Evolutionary conservation across 2,797 vertebrate species (phyloP), one percentile per base, ranked within the genome.

Genomic region (Eulemur mongoz): DNA sequence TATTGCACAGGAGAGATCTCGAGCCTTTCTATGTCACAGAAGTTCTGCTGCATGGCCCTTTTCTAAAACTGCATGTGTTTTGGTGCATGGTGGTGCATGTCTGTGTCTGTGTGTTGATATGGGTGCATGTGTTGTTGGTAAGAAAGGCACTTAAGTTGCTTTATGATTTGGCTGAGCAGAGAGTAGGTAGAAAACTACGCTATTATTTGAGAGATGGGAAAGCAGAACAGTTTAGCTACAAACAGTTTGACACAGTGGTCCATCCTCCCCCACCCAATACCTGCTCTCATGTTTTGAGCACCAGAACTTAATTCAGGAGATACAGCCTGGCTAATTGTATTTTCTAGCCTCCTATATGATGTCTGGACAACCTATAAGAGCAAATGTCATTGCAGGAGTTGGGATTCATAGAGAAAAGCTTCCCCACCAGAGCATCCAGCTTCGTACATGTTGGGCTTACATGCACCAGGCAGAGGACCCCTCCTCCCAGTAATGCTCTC

Each of bases 1-100:
- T 3, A 6, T 25, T 1, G 2, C 11, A 10, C 7, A n/a, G 45
- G 1, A 9, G 23, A 40, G 12, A 11, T 9, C 32, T 10, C 1
- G 10, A 12, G 12, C n/a, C 0, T 9, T 27, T 25, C n/a, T 9
- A 4, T 2, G 5, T 7, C 57, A 8, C 45, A 0, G 45, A 18
- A 0, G 14, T 35, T 15, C 69, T 23, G 0, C 1, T 2, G 22
- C 7, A 35, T 1, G 0, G 25, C 1, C 40, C 17, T 2, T 0
- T 4, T 35, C 9, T 32, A 5, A 40, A 40, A 6, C 1, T 4
- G 0, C 20, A 0, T 43, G 18, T n/a, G n/a, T 30, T 30, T 25
- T 2, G 0, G 45, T 27, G 59, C 25, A 4, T 8, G 20, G 38
- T 40, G 22, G 20, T 20, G 70, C 23, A 27, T 38, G 52, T 38